Base-by-base conservation (phyloP, 2,888 invertebrate genomes). In the Chymomyza fuscimana region DNA sequence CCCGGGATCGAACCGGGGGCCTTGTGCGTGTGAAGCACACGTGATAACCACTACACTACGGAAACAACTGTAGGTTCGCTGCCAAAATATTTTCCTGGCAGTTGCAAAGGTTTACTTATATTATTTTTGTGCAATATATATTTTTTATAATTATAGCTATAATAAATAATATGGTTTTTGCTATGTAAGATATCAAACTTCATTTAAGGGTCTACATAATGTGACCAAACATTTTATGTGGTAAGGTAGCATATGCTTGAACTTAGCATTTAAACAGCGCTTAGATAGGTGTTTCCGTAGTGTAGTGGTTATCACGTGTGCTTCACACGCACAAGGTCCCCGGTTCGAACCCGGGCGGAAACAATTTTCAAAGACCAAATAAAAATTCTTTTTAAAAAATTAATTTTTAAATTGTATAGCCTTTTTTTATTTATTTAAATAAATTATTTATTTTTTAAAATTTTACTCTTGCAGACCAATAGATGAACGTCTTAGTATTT, bases 31-130 rank as follows among this genome's bases (percentile, higher is more conserved):
- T 90, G 89, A 90, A 89, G 89, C 90, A 88, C 89, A 89, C 89
- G 90, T 90, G 89, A 90, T 90, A 90, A 90, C 90, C 90, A 83
- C 90, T 90, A 90, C 90, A 91, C 91, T 90, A 91, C 90, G 91
- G 89, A 90, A 90, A 91, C 90, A 2, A 4, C 40, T 46, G 40
- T 1, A 1, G 1, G 1, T 46, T 15, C 6, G 40, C 40, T 46
- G 40, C 12, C 40, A 46, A 46, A 46, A 12, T 46, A 46, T 12
- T 46, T 46, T 46, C 12, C 40, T 46, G 12, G 40, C 40, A 46
- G 40, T 46, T 46, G 2, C 12, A 10, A 46, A 46, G 10, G 12
- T 46, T 12, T 12, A 46, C 6, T 46, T 12, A 32, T 7, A 9
- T 7, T 12, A 46, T 46, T 46, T 46, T 46, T 9, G 1, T 4